Evolutionary conservation across 2,113 vertebrate species (phyloP).

Genomic region (Ondatra zibethicus): DNA sequence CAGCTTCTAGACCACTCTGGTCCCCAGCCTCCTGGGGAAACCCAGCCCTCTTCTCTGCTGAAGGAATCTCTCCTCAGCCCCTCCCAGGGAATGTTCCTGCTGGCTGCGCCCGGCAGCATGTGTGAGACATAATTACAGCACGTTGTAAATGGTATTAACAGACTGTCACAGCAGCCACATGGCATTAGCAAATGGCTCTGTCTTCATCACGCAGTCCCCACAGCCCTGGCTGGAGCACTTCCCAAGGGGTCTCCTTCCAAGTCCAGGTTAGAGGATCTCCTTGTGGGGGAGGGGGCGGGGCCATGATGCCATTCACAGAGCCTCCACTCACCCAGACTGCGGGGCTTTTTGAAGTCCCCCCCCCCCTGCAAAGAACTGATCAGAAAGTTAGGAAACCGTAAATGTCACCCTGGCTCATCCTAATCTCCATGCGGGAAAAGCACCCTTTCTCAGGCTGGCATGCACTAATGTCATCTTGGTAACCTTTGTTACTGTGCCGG

Average conservation of each 20-base stretch:
- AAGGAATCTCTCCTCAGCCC: slow-evolving; percentile 57
- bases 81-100: slow-evolving; percentile 63
- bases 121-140: slow-evolving; percentile 77
- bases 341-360: slow-evolving; percentile 1
- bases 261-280: slow-evolving; percentile 31
- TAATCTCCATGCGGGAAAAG: background rate
- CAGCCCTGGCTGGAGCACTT: slow-evolving; percentile 59
- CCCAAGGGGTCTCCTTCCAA: slow-evolving; percentile 68
- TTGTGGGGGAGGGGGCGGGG: background rate
- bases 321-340: background rate
- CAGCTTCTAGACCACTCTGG: background rate
- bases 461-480: background rate
- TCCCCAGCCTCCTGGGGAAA: background rate
- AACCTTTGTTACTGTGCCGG: background rate
- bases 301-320: background rate
- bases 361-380: background rate
- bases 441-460: background rate
- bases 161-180: slow-evolving; percentile 82
- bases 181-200: slow-evolving; percentile 79
- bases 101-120: slow-evolving; percentile 72
- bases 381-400: background rate
- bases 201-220: slow-evolving; percentile 75
- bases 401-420: background rate
- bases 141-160: slow-evolving; percentile 82
- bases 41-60: slow-evolving; percentile 35